A percentile compares a stretch with the other conserved stretches of the same genome.
Evolutionary conservation across 1,140 invertebrate genomes (phyloP).

Genomic region (Eufriesea mexicana): DNA sequence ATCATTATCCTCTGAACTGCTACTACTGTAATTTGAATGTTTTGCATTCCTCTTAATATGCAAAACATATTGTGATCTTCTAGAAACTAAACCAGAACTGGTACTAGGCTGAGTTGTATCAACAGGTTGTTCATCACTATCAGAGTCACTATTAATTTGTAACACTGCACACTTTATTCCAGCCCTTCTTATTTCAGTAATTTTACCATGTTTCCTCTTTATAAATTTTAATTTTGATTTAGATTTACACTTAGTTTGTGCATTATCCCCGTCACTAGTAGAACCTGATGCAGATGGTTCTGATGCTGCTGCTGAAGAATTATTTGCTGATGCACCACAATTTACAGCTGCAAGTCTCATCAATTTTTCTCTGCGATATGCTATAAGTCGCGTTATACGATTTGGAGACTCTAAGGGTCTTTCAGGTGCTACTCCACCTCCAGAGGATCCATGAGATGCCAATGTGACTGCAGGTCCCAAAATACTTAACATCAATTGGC

Average conservation of each 20-base stretch:
- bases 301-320: constrained; percentile 25
- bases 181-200: constrained; percentile 54
- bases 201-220: constrained; percentile 72
- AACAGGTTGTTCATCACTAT: constrained; percentile 63
- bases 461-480: constrained; percentile 63
- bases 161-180: constrained; percentile 70
- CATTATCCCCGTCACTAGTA: constrained; percentile 55
- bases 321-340: constrained; percentile 53
- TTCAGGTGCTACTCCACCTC: constrained; percentile 66
- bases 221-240: constrained; percentile 71
- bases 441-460: constrained; percentile 40
- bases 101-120: constrained; percentile 80
- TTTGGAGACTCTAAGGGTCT: constrained; percentile 76
- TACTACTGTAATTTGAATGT: constrained; percentile 68
- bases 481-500: constrained; percentile 67
- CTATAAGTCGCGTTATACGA: constrained; percentile 78
- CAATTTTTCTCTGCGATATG: constrained; percentile 76
- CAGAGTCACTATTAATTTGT: constrained; percentile 69
- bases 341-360: constrained; percentile 77
- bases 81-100: constrained; percentile 76
- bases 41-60: constrained; percentile 66
- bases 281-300: constrained; percentile 55
- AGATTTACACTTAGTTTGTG: constrained; percentile 62
- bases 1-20: constrained; percentile 55
- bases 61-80: constrained; percentile 67